Evolutionary conservation across 2,113 vertebrate species (phyloP).

Genomic region (Syngnathus floridae): DNA sequence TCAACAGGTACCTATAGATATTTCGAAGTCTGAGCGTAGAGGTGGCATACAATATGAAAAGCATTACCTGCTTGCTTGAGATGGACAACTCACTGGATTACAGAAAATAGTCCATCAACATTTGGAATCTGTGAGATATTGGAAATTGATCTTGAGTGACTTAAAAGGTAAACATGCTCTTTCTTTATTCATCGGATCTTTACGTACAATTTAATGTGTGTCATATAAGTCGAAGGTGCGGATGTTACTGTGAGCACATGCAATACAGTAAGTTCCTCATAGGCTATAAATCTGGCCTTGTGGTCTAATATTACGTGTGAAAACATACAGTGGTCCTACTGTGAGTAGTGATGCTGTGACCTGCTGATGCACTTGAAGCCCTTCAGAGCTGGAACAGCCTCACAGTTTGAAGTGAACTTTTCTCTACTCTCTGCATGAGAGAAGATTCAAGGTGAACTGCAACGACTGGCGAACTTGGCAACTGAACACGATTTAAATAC

Average conservation of each 20-base stretch:
- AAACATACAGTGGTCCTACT: conserved; percentile 41
- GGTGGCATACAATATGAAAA: conserved; percentile 11
- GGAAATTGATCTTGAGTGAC: conserved; percentile 1
- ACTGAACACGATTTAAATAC: background rate
- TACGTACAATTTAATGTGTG: background rate
- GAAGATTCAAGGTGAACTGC: conserved; percentile 5
- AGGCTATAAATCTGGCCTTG: conserved; percentile 26
- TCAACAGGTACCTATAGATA: conserved; percentile 46
- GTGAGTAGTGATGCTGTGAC: conserved; percentile 38
- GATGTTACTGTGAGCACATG: background rate
- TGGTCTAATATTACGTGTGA: conserved; percentile 21
- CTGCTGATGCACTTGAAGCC: conserved; percentile 26
- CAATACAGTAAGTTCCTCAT: conserved; percentile 12
- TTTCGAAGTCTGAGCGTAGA: conserved; percentile 17
- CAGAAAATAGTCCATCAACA: conserved; percentile 8
- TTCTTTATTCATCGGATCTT: background rate
- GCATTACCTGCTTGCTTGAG: conserved; percentile 5
- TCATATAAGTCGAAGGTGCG: background rate
- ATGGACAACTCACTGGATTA: conserved; percentile 12
- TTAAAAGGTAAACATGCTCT: conserved; percentile 24
- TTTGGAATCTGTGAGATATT: conserved; percentile 28
- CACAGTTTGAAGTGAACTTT: conserved; percentile 23
- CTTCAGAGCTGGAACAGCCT: conserved; percentile 25
- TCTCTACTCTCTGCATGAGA: conserved; percentile 9
- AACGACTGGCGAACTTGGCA: background rate